These are phyloP conservation scores for Phoenicopterus ruber DNA, from an alignment of 2,113 vertebrate genomes.

Conservation along the genomic window DNA sequence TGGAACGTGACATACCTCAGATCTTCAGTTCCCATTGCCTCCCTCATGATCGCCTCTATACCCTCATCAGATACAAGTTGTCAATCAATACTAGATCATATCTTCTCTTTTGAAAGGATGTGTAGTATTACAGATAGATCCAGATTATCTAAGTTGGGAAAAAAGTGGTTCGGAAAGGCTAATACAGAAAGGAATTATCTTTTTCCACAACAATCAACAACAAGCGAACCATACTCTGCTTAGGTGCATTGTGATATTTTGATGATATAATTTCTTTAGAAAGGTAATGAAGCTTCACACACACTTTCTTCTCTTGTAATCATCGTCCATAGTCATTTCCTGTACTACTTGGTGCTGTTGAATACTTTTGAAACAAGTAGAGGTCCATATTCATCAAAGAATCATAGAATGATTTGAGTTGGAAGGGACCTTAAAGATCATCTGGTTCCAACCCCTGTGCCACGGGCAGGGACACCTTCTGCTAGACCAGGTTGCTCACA, in stretches of 20 bases:
- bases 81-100: not conserved
- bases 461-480: no score
- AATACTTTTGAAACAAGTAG: not conserved
- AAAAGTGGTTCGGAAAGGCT: not conserved
- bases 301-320: not conserved
- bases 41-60: not conserved
- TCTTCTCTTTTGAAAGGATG: not conserved
- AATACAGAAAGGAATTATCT: not conserved
- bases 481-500: no score
- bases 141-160: not conserved
- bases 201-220: not conserved
- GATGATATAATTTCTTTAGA: not conserved
- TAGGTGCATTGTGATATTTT: not conserved
- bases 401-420: no score
- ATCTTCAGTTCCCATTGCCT: not conserved
- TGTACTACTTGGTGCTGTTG: not conserved
- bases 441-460: no score
- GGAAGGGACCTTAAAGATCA: no score
- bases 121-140: not conserved
- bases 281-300: not conserved
- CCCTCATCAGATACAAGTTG: not conserved
- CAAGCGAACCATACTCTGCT: not conserved
- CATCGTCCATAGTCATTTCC: not conserved
- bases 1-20: not conserved
- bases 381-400: not conserved